phyloP scores from a whole-genome alignment of 1,140 invertebrate species.

The Goniozus legneri region DNA sequence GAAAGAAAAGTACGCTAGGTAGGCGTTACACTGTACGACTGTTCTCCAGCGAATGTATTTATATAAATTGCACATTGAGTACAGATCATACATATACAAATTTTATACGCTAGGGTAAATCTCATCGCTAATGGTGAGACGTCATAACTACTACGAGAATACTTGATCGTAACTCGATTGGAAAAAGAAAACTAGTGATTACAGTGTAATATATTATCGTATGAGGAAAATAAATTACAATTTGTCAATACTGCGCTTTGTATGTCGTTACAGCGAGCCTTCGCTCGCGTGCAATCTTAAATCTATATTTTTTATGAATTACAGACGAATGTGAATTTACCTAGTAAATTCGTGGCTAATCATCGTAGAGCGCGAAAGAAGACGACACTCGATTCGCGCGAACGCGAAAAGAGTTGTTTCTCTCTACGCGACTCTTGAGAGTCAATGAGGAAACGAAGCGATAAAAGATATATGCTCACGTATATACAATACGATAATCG shows the following conservation, averaged over 20 bases:
- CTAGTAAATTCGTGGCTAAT: neutral
- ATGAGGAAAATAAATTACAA: constrained; percentile 50
- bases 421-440: no score
- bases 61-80: constrained; percentile 50
- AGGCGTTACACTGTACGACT: constrained; percentile 15
- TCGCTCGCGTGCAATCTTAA: neutral
- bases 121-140: constrained; percentile 39
- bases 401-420: neutral
- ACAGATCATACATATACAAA: constrained; percentile 49
- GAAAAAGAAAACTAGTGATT: constrained; percentile 37
- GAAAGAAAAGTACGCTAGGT: constrained; percentile 33
- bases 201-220: constrained; percentile 33
- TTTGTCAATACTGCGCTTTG: constrained; percentile 49
- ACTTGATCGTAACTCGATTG: constrained; percentile 28
- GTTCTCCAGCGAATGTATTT: constrained; percentile 45
- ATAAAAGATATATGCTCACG: constrained; percentile 4
- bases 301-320: neutral
- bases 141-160: constrained; percentile 26
- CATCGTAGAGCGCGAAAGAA: neutral
- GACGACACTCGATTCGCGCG: neutral
- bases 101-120: constrained; percentile 41
- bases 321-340: neutral
- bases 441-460: neutral
- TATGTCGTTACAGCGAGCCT: constrained; percentile 19
- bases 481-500: constrained; percentile 26